A percentile compares a stretch with the other conserved stretches of the same genome.
Conservation (phyloP, 2,888 invertebrate genomes). For the Euclidia mi region DNA sequence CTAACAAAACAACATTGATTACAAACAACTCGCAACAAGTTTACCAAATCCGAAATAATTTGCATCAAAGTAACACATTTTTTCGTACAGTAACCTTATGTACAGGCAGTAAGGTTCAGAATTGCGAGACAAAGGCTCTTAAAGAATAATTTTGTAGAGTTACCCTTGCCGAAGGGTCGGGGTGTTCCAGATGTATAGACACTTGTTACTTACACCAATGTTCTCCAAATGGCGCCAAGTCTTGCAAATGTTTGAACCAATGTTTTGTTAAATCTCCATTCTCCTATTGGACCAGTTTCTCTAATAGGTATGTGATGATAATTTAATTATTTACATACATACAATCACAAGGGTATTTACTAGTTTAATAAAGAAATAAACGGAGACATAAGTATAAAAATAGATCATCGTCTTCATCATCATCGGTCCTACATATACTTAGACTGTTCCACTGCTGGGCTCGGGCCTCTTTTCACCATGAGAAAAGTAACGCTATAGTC, state of each 20-base stretch:
- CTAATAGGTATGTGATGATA: too few relatives aligned
- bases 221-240: slow-evolving; percentile 23
- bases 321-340: too few relatives aligned
- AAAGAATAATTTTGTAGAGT: slow-evolving; percentile 32
- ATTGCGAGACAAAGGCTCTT: slow-evolving; percentile 14
- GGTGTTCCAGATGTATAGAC: slow-evolving; percentile 73
- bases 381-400: too few relatives aligned
- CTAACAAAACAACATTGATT: slow-evolving; percentile 47
- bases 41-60: slow-evolving; percentile 12
- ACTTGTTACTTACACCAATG: slow-evolving; percentile 68
- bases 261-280: background rate
- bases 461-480: too few relatives aligned
- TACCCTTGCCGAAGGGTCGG: slow-evolving; percentile 59
- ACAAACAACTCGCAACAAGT: slow-evolving; percentile 54
- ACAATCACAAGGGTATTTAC: too few relatives aligned
- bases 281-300: background rate
- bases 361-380: too few relatives aligned
- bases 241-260: slow-evolving; percentile 4
- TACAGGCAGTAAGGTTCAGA: slow-evolving; percentile 20
- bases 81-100: background rate
- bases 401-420: too few relatives aligned
- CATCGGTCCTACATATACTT: too few relatives aligned
- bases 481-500: too few relatives aligned
- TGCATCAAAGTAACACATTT: slow-evolving; percentile 7
- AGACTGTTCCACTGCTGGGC: too few relatives aligned